Percentiles rank a stretch among this genome's conserved stretches.
Conservation (phyloP, 2,797 vertebrate genomes). For the Erpetoichthys calabaricus region DNA sequence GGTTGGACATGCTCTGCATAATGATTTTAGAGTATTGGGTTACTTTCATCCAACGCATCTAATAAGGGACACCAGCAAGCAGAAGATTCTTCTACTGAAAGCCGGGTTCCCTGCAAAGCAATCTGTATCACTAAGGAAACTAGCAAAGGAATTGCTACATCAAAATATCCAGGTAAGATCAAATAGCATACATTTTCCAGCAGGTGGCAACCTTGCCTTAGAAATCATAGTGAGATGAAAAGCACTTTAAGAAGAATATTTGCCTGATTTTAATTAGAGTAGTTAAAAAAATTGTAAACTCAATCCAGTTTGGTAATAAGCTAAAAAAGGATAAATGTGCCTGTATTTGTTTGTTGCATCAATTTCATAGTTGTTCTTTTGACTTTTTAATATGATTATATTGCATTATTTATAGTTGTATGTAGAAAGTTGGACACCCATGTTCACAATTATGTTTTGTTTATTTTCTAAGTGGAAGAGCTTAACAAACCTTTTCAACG, state of each 20-base stretch:
- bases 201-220: not conserved
- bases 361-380: too few species aligned
- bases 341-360: too few species aligned
- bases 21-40: conserved; percentile 73
- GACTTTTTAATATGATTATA: too few species aligned
- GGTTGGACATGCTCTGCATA: conserved; percentile 73
- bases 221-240: not conserved
- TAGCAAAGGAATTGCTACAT: conserved; percentile 59
- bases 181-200: not conserved
- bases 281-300: too few species aligned
- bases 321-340: too few species aligned
- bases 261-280: not conserved
- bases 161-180: conserved; percentile 73
- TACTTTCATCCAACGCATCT: conserved; percentile 55
- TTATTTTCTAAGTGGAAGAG: too few species aligned
- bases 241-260: not conserved
- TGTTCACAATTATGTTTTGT: too few species aligned
- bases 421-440: too few species aligned
- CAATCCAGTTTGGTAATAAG: too few species aligned
- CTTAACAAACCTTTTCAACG: too few species aligned
- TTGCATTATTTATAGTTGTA: too few species aligned
- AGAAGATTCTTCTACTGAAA: conserved; percentile 39
- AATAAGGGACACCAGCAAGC: conserved; percentile 66
- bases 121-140: conserved; percentile 57
- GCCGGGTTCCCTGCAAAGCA: conserved; percentile 30